Base-by-base conservation (phyloP, 2,888 invertebrate species). In the Himalopsyche anomala region DNA sequence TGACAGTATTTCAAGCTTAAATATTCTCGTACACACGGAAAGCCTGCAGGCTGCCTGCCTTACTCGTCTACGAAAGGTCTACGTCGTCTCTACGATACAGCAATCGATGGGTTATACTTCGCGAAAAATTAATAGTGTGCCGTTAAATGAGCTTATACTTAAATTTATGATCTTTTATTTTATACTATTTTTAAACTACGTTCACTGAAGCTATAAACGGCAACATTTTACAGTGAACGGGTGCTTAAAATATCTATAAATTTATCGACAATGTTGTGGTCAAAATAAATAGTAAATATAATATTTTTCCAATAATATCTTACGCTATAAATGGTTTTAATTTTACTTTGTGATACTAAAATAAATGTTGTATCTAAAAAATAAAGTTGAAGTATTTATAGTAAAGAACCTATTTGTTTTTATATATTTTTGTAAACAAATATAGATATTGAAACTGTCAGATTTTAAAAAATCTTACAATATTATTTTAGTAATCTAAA, bases 1-100 rank as follows among this genome's bases (percentile, higher is more conserved):
- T 88, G 88, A 87, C 88, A 85, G 83, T 88, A 88, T 88, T 84
- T 88, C 88, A 88, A 81, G 85, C 87, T 87, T 87, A 86, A 87
- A 87, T 82, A 84, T 85, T 80, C 86, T 81, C 82, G 84, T 86
- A 38, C 40, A 56, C 62, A 62, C 62, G 38, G 74, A 74, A 36
- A 74, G 12, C 11, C 74, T 28, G 74, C 15, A 74, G 36, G 74
- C 74, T 36, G 74, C 74, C 38, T 74, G 74, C 74, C 74, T 28
- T 74, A 36, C 12, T 38, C 74, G 74, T 82, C 82, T 82, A n/a
- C 56, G 69, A 82, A 69, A 74, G 54, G 69, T 62, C 85, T 82
- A 82, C 81, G 51, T 45, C 54, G 81, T 55, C 62, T 85, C 85
- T 82, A n/a, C 80, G 45, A 54, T 80, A 85, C 74, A 54, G 62